Evolutionary conservation across 2,113 vertebrate genomes (phyloP).

Genomic region (Meles meles): DNA sequence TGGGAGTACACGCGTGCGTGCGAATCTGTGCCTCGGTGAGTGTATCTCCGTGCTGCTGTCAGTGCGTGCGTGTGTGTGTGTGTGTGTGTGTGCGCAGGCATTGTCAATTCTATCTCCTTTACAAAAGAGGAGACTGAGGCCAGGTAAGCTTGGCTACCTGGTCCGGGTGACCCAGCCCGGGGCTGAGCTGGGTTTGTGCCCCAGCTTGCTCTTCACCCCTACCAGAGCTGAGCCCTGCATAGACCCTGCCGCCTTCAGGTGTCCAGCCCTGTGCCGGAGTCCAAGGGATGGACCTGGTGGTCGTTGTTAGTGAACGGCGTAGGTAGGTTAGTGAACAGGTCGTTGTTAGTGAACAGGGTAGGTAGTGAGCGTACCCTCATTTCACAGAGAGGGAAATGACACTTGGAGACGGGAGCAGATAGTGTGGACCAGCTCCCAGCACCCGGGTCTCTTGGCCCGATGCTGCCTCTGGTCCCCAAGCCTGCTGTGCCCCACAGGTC

Average conservation of each 20-base stretch:
- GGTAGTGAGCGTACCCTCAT: background rate
- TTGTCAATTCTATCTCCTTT: background rate
- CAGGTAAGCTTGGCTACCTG: background rate
- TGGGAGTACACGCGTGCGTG: background rate
- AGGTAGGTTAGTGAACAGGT: too few relatives aligned
- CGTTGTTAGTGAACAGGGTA: background rate
- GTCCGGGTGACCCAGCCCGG: background rate
- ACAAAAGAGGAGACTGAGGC: background rate
- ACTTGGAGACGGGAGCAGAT: too few relatives aligned
- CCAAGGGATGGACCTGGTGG: fast-evolving
- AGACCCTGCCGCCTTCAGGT: fast-evolving
- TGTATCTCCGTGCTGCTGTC: background rate
- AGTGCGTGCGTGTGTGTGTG: too few relatives aligned
- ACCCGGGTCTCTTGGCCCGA: background rate
- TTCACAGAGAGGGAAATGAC: background rate
- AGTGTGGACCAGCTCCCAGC: background rate
- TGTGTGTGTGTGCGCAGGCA: too few relatives aligned
- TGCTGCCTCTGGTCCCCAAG: background rate
- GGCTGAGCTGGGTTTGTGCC: background rate
- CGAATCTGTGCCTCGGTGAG: background rate
- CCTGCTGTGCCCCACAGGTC: fast-evolving
- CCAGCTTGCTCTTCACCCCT: background rate
- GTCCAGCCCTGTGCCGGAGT: fast-evolving
- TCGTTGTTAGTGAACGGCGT: fast-evolving
- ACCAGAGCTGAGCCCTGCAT: fast-evolving